Evolutionary conservation across 1,140 invertebrate genomes (phyloP), one percentile per base, ranked within the genome.

Genomic region (Ctenoplectra terminalis): DNA sequence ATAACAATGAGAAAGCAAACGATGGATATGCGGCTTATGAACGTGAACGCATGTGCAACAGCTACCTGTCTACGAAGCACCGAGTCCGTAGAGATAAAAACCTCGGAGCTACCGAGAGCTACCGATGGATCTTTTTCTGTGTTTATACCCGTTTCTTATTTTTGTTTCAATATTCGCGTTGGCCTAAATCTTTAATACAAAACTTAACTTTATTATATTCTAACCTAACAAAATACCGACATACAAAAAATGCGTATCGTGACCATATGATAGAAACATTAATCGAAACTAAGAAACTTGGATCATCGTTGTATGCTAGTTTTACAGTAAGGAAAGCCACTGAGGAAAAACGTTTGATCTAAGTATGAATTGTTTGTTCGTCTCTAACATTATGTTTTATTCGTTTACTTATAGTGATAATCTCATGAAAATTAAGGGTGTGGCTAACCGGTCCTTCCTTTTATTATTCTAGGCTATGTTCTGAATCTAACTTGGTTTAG

Each of bases 111-210:
- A 54, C 54, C 78, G 67, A 86, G 67, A 80, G 73, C 61, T 72
- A 75, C 84, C 87, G 82, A 89, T 89, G 88, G 85, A 87, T 87
- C 72, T 56, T 71, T 82, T 58, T 75, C 60, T 66, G 85, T 88
- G 85, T 89, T 89, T 89, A 87, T 86, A 78, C 58, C 56, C 71
- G 54, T 87, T 60, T 58, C 63, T 71, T 82, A 69, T 78, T 85
- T 81, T 69, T 76, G 50, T 80, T 73, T 82, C 29, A 48, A 40
- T 52, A 58, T 26, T 67, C 54, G 63, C 52, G 48, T 52, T 82
- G 52, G 37, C 54, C 69, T 82, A 82, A 75, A 73, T 64, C 48
- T 64, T 81, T 63, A n/a, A 48, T 34, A 69, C 23, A 29, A 63
- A 67, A 83, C 34, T 77, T 77, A 69, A 77, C 66, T 76, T 64